Base-by-base conservation (phyloP, 1,140 invertebrate species). In the Piezodorus guildinii region DNA sequence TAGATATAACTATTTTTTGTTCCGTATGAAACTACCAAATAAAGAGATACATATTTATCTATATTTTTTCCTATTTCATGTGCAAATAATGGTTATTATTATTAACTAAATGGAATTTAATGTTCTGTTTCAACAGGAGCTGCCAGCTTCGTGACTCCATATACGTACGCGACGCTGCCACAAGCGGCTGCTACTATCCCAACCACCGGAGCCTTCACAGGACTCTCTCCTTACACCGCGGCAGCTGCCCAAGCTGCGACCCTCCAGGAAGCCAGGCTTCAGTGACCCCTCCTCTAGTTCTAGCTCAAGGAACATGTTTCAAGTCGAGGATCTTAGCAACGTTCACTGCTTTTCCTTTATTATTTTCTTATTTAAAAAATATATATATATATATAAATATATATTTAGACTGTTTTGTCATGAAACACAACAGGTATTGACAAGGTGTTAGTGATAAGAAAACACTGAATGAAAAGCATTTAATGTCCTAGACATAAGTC, bases 181-280 rank as follows among this genome's bases (percentile, higher is more conserved):
- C 71, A 72, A 60, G 62, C 66, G 14, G 69, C 69, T 4, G 69
- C 67, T 16, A 54, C 70, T 21, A 70, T 68, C 4, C 68, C 70
- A 0, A 67, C 67, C 19, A 65, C 70, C 6, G 64, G 65, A 9
- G 64, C 65, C 14, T 71, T 69, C 15, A 72, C 72, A 65, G 71
- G 71, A 8, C 68, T 73, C 4, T 70, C 70, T 3, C 72, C 71
- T 2, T 73, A 73, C 65, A 68, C 70, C 15, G 68, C 70, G 3
- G 72, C 72, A 1, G 72, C 71, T 6, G 67, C 68, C 23, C 68
- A 69, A 49, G 69, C 68, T 6, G 72, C 72, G 9, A 66, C 70
- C 2, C 68, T 73, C 6, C 72, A 73, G 65, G 72, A 73, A 52
- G 72, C 72, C 15, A 65, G 72, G 44, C 67, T 73, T 10, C 72